Evolutionary conservation across 2,888 invertebrate species (phyloP).

Genomic region (Flabesymbios commensalis): DNA sequence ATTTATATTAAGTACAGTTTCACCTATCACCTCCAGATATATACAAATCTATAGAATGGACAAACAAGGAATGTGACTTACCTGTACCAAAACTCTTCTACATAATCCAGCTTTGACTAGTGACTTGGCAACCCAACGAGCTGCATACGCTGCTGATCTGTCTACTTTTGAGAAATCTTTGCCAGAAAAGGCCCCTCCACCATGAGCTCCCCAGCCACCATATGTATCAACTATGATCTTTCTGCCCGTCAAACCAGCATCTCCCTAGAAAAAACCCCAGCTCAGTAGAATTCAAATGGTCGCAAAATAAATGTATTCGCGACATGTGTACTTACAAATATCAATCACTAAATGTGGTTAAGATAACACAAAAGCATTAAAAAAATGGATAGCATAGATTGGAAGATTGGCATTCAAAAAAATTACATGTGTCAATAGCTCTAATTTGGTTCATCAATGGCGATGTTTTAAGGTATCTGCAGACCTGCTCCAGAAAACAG

Average conservation of each 20-base stretch:
- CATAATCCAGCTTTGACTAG: constrained; percentile 93
- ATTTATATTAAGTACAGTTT: too few species aligned
- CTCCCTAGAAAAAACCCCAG: constrained; percentile 71
- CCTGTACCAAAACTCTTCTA: constrained; percentile 94
- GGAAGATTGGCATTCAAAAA: too few species aligned
- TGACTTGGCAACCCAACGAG: constrained; percentile 99
- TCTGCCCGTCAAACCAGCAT: constrained; percentile 95
- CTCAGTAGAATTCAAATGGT: not conserved
- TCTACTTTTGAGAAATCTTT: constrained; percentile 87
- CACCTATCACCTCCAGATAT: not conserved
- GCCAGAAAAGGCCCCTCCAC: constrained; percentile 99
- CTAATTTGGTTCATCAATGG: too few species aligned
- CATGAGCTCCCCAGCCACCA: constrained; percentile 99
- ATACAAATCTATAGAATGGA: not conserved
- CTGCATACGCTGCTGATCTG: constrained; percentile 94
- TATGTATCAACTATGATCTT: constrained; percentile 99
- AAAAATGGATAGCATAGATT: too few species aligned
- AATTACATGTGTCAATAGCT: too few species aligned
- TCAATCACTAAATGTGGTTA: too few species aligned
- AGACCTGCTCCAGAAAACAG: too few species aligned
- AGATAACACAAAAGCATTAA: too few species aligned
- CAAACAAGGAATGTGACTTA: not conserved
- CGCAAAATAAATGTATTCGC: not conserved
- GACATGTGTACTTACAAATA: not conserved
- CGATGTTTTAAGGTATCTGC: too few species aligned